A percentile compares a stretch with the other conserved stretches of the same genome.
These are phyloP conservation scores for Lepidostoma basale DNA, from an alignment of 1,140 invertebrate genomes.

Conservation along the genomic window DNA sequence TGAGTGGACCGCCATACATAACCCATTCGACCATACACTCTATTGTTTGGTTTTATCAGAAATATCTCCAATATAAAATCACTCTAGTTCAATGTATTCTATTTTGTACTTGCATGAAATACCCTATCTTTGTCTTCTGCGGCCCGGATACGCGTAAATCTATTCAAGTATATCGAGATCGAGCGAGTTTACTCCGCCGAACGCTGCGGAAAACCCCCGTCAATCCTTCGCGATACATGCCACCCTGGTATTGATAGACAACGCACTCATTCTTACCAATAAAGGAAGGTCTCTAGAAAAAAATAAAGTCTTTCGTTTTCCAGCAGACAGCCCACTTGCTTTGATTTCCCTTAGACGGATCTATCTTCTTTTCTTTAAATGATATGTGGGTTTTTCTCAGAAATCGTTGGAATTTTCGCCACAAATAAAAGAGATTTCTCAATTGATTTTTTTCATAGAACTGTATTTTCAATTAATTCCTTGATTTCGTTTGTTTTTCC, in stretches of 20 bases:
- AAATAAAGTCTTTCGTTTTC: background rate
- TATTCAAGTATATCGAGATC: background rate
- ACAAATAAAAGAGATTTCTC: background rate
- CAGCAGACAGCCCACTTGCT: background rate
- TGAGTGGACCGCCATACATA: too few species aligned
- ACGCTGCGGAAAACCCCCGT: background rate
- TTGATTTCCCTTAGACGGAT: conserved; percentile 10
- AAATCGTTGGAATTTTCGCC: background rate
- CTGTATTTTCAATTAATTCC: too few species aligned
- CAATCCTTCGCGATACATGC: background rate
- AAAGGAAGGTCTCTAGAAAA: background rate
- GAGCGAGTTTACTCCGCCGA: background rate
- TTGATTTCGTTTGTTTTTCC: too few species aligned
- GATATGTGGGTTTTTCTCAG: background rate
- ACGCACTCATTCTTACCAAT: background rate
- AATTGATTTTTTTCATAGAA: too few species aligned
- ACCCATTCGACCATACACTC: too few species aligned
- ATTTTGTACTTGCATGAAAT: too few species aligned
- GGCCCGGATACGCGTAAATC: background rate
- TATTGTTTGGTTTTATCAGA: too few species aligned
- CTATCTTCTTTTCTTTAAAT: background rate
- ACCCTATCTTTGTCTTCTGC: background rate
- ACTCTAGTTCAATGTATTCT: too few species aligned
- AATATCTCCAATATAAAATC: too few species aligned
- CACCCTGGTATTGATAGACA: background rate